Conservation (phyloP, 1,140 invertebrate species). For the Bactericera cockerelli region DNA sequence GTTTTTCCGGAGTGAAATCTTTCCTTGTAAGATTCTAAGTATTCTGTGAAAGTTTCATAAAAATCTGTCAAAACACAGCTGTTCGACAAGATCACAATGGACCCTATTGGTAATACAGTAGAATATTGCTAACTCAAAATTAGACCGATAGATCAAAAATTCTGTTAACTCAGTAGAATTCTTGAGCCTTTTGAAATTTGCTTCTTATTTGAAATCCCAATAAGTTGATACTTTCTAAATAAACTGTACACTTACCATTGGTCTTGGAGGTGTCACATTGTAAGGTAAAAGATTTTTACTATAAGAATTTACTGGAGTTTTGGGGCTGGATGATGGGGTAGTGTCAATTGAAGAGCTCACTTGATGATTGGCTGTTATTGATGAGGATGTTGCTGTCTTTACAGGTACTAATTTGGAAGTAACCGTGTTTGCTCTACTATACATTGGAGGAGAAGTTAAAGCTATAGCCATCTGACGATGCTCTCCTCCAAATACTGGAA, state of each 20-base stretch:
- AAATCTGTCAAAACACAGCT: too few relatives aligned
- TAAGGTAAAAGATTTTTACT: conserved; percentile 68
- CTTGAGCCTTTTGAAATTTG: too few relatives aligned
- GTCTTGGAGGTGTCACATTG: conserved; percentile 70
- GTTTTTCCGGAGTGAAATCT: too few relatives aligned
- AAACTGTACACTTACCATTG: conserved; percentile 32
- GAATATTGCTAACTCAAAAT: too few relatives aligned
- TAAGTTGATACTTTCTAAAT: too few relatives aligned
- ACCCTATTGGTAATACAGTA: too few relatives aligned
- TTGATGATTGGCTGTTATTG: conserved; percentile 22
- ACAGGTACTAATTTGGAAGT: conserved; percentile 15
- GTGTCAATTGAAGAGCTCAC: conserved; percentile 17
- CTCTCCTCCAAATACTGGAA: conserved; percentile 23
- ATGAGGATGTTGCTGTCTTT: conserved; percentile 13
- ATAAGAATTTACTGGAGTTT: conserved; percentile 24
- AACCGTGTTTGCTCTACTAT: conserved; percentile 11
- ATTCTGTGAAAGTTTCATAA: too few relatives aligned
- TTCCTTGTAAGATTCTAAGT: too few relatives aligned
- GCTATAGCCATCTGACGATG: conserved; percentile 26
- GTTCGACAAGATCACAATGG: too few relatives aligned
- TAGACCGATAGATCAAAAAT: too few relatives aligned
- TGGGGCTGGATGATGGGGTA: conserved; percentile 25
- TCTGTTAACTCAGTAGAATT: too few relatives aligned
- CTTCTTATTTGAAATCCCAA: too few relatives aligned
- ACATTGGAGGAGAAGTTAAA: conserved; percentile 21